phyloP scores from a whole-genome alignment of 2,888 invertebrate genomes.

The Tholera decimalis region DNA sequence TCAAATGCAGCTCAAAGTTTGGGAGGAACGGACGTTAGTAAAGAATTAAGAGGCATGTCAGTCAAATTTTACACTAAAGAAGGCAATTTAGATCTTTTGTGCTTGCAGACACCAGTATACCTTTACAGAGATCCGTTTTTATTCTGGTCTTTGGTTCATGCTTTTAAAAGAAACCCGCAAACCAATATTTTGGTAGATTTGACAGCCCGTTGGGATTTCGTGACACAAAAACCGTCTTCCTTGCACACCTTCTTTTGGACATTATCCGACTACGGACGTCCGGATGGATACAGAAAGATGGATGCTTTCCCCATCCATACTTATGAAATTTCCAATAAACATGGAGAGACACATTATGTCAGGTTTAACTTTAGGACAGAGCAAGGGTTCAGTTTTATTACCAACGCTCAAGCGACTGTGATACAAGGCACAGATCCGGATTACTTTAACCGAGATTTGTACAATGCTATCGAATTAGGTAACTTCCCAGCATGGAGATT shows the following conservation, averaged over 20 bases:
- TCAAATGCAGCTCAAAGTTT: constrained; percentile 92
- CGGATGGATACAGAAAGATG: constrained; percentile 97
- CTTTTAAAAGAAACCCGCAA: constrained; percentile 90
- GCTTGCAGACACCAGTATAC: constrained; percentile 91
- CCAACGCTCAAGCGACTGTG: constrained; percentile 91
- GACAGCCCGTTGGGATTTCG: constrained; percentile 88
- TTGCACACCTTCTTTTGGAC: constrained; percentile 94
- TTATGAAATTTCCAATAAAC: constrained; percentile 95
- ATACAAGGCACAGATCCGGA: constrained; percentile 94
- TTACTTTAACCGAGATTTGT: constrained; percentile 95
- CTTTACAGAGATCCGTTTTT: constrained; percentile 89
- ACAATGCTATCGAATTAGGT: constrained; percentile 94
- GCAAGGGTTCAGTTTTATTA: constrained; percentile 94
- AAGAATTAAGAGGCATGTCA: constrained; percentile 84
- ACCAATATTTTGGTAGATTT: constrained; percentile 72
- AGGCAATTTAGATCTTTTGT: constrained; percentile 74
- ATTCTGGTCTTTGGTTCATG: constrained; percentile 90
- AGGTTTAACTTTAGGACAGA: constrained; percentile 97
- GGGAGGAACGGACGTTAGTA: constrained; percentile 91
- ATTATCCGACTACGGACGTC: constrained; percentile 96
- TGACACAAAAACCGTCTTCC: constrained; percentile 91
- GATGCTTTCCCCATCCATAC: constrained; percentile 97
- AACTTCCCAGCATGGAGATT: constrained; percentile 88
- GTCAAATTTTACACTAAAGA: constrained; percentile 74
- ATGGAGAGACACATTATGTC: constrained; percentile 93